These are phyloP conservation scores for Campoplex capitator DNA, from an alignment of 2,888 invertebrate species.

Conservation along the genomic window DNA sequence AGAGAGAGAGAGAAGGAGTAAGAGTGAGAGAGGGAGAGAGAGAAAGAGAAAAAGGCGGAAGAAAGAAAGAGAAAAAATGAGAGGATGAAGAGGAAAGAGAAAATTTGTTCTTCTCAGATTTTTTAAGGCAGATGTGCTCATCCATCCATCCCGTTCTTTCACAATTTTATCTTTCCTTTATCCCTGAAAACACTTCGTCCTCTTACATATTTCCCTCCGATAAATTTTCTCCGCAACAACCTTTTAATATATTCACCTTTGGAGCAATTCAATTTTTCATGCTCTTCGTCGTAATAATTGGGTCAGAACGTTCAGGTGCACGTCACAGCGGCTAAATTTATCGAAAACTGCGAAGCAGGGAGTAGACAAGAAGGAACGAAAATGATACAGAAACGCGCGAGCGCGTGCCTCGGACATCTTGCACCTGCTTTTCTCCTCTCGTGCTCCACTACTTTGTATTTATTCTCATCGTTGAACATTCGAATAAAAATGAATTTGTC, in stretches of 20 bases:
- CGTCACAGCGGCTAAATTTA: constrained; percentile 16
- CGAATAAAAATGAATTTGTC: neutral
- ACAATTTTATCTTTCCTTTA: constrained; percentile 15
- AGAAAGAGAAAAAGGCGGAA: constrained; percentile 17
- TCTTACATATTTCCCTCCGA: neutral
- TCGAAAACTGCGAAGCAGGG: constrained; percentile 24
- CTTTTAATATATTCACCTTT: constrained; percentile 20
- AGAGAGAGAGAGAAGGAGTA: constrained; percentile 16
- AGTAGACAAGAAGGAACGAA: constrained; percentile 11
- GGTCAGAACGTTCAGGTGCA: constrained; percentile 40
- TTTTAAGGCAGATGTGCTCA: constrained; percentile 47
- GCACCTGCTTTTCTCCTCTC: constrained; percentile 41
- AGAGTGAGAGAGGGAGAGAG: constrained; percentile 19
- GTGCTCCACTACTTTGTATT: neutral
- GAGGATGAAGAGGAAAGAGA: constrained; percentile 1
- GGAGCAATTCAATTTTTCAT: constrained; percentile 41
- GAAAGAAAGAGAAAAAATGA: constrained; percentile 39
- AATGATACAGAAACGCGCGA: constrained; percentile 38
- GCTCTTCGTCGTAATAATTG: constrained; percentile 41
- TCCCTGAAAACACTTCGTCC: neutral
- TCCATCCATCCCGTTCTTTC: neutral
- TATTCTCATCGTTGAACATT: neutral
- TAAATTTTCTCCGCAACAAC: neutral
- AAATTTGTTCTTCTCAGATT: constrained; percentile 51
- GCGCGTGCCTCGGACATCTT: constrained; percentile 36